Evolutionary conservation across 2,888 invertebrate genomes (phyloP).

Genomic region (Hirtodrosophila histrioides): DNA sequence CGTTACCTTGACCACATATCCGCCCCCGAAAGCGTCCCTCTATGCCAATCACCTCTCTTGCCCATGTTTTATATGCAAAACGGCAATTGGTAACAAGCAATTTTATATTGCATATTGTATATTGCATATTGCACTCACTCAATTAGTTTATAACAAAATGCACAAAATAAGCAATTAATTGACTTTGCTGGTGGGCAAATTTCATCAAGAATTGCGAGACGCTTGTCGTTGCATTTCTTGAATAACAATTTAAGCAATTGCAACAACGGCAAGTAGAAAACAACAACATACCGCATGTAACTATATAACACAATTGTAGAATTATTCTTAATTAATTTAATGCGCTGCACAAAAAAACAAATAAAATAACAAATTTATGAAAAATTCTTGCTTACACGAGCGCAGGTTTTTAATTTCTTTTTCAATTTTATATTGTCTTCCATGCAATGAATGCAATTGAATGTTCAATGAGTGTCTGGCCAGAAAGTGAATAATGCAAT

Average conservation of each 20-base stretch:
- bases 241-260: constrained; percentile 68
- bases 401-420: constrained; percentile 12
- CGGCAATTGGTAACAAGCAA: constrained; percentile 37
- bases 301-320: constrained; percentile 42
- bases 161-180: constrained; percentile 44
- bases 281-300: constrained; percentile 21
- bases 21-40: background rate
- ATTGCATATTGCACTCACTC: constrained; percentile 42
- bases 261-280: constrained; percentile 10
- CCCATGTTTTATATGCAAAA: constrained; percentile 40
- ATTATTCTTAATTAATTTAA: constrained; percentile 57
- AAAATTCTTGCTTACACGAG: constrained; percentile 34
- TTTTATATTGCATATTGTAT: constrained; percentile 2
- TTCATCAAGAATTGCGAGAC: constrained; percentile 42
- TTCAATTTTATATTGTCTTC: constrained; percentile 17
- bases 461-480: constrained; percentile 16
- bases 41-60: constrained; percentile 14
- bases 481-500: constrained; percentile 20
- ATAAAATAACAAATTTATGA: constrained; percentile 9
- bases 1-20: constrained; percentile 27
- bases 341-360: constrained; percentile 22
- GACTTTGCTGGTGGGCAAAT: constrained; percentile 57
- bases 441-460: constrained; percentile 34
- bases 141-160: constrained; percentile 55
- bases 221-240: constrained; percentile 57